phyloP scores from a whole-genome alignment of 2,113 vertebrate species.

The Pardalotus punctatus region DNA sequence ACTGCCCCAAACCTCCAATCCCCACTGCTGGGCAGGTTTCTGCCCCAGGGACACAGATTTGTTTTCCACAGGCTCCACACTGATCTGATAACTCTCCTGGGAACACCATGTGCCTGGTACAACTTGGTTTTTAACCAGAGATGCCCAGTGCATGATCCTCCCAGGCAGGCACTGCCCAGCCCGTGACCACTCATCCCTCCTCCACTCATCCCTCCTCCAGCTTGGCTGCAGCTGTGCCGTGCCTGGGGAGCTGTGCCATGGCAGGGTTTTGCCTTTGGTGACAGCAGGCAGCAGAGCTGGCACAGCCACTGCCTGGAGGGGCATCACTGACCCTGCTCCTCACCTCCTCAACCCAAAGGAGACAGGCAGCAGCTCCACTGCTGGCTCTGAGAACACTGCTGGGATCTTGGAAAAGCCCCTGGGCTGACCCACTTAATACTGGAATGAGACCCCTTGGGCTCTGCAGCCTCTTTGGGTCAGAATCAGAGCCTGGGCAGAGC shows the following conservation, averaged over 20 bases:
- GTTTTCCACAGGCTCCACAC: background rate
- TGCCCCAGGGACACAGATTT: background rate
- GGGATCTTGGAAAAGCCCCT: background rate
- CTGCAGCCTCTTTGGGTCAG: background rate
- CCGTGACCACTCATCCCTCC: rapidly evolving
- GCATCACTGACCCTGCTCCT: background rate
- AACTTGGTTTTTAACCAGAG: background rate
- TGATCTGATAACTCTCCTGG: background rate
- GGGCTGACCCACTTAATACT: background rate
- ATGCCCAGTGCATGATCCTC: background rate
- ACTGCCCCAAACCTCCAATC: background rate
- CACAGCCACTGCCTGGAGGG: background rate
- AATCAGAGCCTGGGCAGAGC: background rate
- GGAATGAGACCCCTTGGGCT: background rate
- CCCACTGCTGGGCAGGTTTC: background rate
- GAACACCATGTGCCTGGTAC: background rate
- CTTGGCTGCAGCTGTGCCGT: background rate
- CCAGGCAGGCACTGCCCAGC: rapidly evolving
- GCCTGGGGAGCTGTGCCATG: background rate
- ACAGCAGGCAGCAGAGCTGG: background rate
- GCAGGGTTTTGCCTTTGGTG: background rate
- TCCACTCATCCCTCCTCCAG: background rate
- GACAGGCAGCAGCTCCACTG: background rate
- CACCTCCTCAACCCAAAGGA: background rate
- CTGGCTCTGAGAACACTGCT: background rate